Base-by-base conservation (phyloP, 2,888 invertebrate genomes). In the Bhutanitis thaidina region DNA sequence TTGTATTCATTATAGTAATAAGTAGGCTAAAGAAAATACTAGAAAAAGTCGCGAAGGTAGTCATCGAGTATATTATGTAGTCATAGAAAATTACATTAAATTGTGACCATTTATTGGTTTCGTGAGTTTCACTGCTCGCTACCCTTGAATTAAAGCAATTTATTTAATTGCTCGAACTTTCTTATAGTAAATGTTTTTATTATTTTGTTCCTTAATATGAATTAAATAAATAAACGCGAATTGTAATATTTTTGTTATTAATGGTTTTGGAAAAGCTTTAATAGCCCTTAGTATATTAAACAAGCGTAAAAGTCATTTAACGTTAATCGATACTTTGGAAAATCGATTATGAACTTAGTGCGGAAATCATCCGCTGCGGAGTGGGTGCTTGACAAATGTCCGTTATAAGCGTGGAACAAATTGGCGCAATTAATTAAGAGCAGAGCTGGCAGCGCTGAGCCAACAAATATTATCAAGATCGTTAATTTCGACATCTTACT, bases 391-490 rank as follows among this genome's bases (percentile, higher is more conserved):
- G 86, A 88, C 85, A 85, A 87, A 88, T 88, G 84, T 72, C 78
- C 74, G 82, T 84, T 86, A 85, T 85, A 85, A 88, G 86, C 81
- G 77, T 69, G 69, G 81, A 81, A 89, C 87, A 88, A 88, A 89
- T 87, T 87, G 81, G 76, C 74, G 81, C 81, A 75, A 89, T 88
- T 85, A 87, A 87, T 88, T 80, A 82, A 76, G 65, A 73, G 78
- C 71, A 68, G 78, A 74, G 80, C 76, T 75, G 77, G 78, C 77
- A 77, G 75, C 80, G 79, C 74, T 77, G 80, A 85, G 80, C 83
- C 83, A 81, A 74, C 87, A 89, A 88, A 87, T 86, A 88, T 88
- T 86, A 87, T 88, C 83, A 80, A 84, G 85, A 85, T 86, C 85
- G 86, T 87, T 87, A 84, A 82, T 86, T 84, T 80, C 79, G 74